Conservation (phyloP, 2,888 invertebrate genomes). For the Acheta domesticus region DNA sequence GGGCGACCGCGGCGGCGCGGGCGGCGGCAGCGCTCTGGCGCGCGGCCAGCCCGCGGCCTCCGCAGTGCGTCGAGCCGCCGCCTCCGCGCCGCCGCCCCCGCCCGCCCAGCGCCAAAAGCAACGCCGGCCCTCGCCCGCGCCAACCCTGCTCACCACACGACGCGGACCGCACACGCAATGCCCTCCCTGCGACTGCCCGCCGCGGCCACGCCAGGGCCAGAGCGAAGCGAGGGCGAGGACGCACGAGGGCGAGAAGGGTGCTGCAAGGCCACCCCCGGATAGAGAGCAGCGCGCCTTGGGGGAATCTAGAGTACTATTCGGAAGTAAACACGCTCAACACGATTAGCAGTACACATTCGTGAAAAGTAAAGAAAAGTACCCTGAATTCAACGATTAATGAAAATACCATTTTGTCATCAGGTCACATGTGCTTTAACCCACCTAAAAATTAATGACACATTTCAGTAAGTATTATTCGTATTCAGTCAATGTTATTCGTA, state of each 20-base stretch:
- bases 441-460: too few relatives aligned
- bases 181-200: background rate
- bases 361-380: too few relatives aligned
- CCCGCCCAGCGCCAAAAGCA: background rate
- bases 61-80: background rate
- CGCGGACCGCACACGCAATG: background rate
- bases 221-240: background rate
- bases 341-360: too few relatives aligned
- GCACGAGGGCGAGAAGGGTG: background rate
- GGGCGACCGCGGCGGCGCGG: background rate
- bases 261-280: background rate
- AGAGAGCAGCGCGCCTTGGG: background rate
- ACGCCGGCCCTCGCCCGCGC: background rate
- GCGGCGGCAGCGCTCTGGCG: background rate
- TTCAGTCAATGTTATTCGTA: too few relatives aligned
- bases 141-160: background rate
- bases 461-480: too few relatives aligned
- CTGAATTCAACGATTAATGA: too few relatives aligned
- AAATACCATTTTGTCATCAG: too few relatives aligned
- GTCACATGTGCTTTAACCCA: too few relatives aligned
- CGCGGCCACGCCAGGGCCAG: background rate
- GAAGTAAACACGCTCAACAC: too few relatives aligned
- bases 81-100: background rate
- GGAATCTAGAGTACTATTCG: too few relatives aligned
- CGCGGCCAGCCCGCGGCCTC: conserved; percentile 9